Evolutionary conservation across 2,888 invertebrate genomes (phyloP).

Genomic region (Agriopis leucophaearia): DNA sequence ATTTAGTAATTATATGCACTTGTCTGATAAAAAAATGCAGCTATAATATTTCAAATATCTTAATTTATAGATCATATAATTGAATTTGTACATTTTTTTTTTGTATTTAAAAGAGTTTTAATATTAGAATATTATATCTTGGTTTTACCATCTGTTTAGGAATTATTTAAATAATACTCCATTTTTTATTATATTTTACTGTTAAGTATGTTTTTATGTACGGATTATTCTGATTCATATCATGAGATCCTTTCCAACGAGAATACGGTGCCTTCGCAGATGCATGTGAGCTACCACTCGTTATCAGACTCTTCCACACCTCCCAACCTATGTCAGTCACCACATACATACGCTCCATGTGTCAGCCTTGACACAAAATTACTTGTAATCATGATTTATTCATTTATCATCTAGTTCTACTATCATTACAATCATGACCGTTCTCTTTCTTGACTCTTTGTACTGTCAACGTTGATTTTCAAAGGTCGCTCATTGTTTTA

Average conservation of each 20-base stretch:
- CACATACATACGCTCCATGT: constrained; percentile 39
- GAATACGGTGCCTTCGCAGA: neutral
- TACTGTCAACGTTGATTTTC: constrained; percentile 26
- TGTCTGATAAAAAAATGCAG: too few relatives aligned
- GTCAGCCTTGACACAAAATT: constrained; percentile 64
- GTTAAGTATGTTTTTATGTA: too few relatives aligned
- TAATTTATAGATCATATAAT: too few relatives aligned
- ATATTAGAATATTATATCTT: too few relatives aligned
- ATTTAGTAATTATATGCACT: too few relatives aligned
- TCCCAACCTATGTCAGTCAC: constrained; percentile 24
- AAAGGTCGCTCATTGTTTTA: constrained; percentile 18
- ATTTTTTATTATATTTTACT: too few relatives aligned
- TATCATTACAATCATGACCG: constrained; percentile 50
- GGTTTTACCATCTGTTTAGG: too few relatives aligned
- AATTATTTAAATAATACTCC: too few relatives aligned
- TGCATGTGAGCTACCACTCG: neutral
- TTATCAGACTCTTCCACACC: constrained; percentile 2
- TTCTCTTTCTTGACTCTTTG: constrained; percentile 49
- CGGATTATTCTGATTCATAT: too few relatives aligned
- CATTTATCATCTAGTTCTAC: constrained; percentile 54
- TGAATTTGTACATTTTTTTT: too few relatives aligned
- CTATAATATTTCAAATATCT: too few relatives aligned
- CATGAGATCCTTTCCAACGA: neutral
- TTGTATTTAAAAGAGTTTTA: too few relatives aligned
- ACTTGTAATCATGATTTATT: constrained; percentile 53